phyloP scores from a whole-genome alignment of 1,140 invertebrate genomes.

The Heterodera schachtii region DNA sequence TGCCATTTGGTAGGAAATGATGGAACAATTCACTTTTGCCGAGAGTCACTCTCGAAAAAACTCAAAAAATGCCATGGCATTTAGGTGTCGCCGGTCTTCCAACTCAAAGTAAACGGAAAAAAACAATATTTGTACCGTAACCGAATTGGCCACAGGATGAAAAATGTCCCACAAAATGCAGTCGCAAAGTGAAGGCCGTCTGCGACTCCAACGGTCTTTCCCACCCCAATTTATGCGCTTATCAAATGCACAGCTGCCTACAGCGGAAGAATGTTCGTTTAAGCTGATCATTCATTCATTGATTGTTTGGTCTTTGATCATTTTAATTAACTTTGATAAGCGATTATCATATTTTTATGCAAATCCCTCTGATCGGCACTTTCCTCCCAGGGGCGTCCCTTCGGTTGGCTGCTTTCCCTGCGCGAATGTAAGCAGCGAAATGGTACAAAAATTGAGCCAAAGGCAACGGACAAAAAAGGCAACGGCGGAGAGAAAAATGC shows the following conservation, averaged over 20 bases:
- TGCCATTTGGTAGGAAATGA: constrained; percentile 39
- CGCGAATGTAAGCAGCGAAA: constrained; percentile 23
- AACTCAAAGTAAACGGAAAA: constrained; percentile 4
- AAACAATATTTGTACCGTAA: background rate
- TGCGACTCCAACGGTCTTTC: constrained; percentile 50
- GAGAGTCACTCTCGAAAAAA: background rate
- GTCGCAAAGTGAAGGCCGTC: constrained; percentile 47
- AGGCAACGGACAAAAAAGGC: background rate
- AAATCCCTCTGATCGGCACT: too few relatives aligned
- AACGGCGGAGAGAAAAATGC: background rate
- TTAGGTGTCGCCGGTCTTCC: constrained; percentile 26
- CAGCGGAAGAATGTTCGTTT: constrained; percentile 45
- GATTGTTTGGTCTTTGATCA: background rate
- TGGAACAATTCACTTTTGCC: too few relatives aligned
- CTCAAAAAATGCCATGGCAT: background rate
- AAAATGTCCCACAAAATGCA: constrained; percentile 47
- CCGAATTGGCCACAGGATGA: constrained; percentile 42
- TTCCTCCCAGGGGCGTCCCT: background rate
- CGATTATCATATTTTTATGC: too few relatives aligned
- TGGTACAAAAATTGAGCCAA: constrained; percentile 4
- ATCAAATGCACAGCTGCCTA: constrained; percentile 55
- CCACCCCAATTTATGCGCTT: constrained; percentile 52
- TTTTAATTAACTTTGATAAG: background rate
- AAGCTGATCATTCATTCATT: background rate
- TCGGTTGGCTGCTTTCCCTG: constrained; percentile 38